Evolutionary conservation across 2,888 invertebrate species (phyloP).

Genomic region (Ophioninae sp.): DNA sequence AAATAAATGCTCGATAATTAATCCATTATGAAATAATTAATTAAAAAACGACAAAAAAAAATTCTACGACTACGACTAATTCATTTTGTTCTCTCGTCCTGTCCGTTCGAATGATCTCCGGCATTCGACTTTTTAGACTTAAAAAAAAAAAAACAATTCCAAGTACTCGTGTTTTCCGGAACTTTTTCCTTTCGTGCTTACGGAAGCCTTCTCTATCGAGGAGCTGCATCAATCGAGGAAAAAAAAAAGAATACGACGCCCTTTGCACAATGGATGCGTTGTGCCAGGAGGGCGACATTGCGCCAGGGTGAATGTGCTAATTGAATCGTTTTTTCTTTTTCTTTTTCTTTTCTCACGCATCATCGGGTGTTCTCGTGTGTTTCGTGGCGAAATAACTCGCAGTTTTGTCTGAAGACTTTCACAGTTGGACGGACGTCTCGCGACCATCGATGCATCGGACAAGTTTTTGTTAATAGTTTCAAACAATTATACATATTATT

Average conservation of each 20-base stretch:
- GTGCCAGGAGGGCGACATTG: not conserved
- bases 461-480: not conserved
- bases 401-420: slow-evolving; percentile 16
- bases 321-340: slow-evolving; percentile 3
- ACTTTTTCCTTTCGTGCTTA: not conserved
- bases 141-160: not conserved
- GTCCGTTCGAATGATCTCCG: not conserved
- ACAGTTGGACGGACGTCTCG: slow-evolving; percentile 1
- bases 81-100: too few species aligned
- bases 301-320: slow-evolving; percentile 14
- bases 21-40: too few species aligned
- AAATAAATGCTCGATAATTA: too few species aligned
- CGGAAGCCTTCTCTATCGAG: slow-evolving; percentile 1
- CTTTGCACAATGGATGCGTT: slow-evolving; percentile 17
- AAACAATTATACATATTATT: too few species aligned
- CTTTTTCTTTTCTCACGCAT: slow-evolving; percentile 13
- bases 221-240: not conserved
- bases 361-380: not conserved
- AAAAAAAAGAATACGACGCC: slow-evolving; percentile 8
- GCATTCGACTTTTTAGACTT: not conserved
- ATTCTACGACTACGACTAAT: too few species aligned
- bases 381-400: slow-evolving; percentile 6
- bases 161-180: not conserved
- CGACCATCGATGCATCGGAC: not conserved
- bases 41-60: too few species aligned